Conservation (phyloP, 2,797 vertebrate genomes). For the Gambusia yucatana region DNA sequence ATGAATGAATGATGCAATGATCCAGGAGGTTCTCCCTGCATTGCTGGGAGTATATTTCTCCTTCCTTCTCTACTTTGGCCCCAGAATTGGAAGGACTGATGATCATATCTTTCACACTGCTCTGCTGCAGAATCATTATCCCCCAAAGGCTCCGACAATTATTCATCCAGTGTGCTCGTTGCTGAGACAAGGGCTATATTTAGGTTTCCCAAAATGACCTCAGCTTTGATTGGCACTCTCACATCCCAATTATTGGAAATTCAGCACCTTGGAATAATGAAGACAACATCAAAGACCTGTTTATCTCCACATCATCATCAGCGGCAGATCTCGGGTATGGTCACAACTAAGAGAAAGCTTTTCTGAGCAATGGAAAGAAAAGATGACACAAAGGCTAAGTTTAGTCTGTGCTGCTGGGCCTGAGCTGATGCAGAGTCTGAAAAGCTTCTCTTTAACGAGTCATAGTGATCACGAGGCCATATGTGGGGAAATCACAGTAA, state of each 20-base stretch:
- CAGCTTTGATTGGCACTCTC: conserved; percentile 28
- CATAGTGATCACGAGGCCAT: background rate
- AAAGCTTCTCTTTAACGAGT: conserved; percentile 8
- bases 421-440: conserved; percentile 10
- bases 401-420: conserved; percentile 21
- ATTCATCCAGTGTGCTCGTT: conserved; percentile 51
- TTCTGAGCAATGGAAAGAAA: background rate
- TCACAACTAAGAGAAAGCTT: background rate
- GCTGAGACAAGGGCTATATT: conserved; percentile 49
- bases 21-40: background rate
- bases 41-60: conserved; percentile 5
- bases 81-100: conserved; percentile 24
- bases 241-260: conserved; percentile 14
- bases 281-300: conserved; percentile 8
- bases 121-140: conserved; percentile 57
- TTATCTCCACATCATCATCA: background rate
- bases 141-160: conserved; percentile 50
- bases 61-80: background rate
- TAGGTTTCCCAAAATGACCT: conserved; percentile 55
- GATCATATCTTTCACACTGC: conserved; percentile 24
- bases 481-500: background rate
- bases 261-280: conserved; percentile 13
- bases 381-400: conserved; percentile 21
- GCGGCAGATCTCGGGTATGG: background rate
- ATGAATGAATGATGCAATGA: too few species aligned